Evolutionary conservation across 2,797 vertebrate genomes (phyloP).

Genomic region (Ctenopoma kingsleyae): DNA sequence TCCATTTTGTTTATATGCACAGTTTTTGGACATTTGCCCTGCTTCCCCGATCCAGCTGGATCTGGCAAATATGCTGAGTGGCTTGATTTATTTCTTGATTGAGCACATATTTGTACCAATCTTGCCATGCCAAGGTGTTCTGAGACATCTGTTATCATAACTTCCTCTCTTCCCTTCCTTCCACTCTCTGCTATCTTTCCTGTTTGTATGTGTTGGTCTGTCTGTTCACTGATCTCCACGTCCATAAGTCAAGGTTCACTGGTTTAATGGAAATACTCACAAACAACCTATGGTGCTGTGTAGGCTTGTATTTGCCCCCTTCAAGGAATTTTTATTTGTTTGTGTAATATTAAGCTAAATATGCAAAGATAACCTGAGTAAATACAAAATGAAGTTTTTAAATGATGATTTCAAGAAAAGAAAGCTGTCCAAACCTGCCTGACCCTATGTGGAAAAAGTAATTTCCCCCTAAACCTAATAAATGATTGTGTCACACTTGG

Average conservation of each 20-base stretch:
- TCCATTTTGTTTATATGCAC: neutral
- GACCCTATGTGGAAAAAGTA: too few species aligned
- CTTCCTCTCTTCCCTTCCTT: conserved; percentile 49
- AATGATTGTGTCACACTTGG: too few species aligned
- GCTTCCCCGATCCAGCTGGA: neutral
- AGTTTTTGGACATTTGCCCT: conserved; percentile 2
- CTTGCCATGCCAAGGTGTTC: conserved; percentile 51
- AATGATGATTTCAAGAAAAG: too few species aligned
- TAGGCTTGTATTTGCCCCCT: too few species aligned
- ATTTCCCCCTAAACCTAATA: too few species aligned
- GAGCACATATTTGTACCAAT: conserved; percentile 5
- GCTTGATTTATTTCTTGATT: conserved; percentile 24
- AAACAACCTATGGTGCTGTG: neutral
- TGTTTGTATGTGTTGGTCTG: conserved; percentile 32
- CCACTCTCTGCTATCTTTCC: conserved; percentile 44
- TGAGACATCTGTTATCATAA: conserved; percentile 44
- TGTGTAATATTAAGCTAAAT: too few species aligned
- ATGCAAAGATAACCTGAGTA: too few species aligned
- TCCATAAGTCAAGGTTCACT: conserved; percentile 57
- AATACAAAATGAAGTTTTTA: too few species aligned
- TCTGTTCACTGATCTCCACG: conserved; percentile 64
- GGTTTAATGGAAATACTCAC: conserved; percentile 24
- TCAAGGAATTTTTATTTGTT: too few species aligned
- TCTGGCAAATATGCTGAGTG: conserved; percentile 33
- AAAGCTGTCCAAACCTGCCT: too few species aligned